phyloP scores from a whole-genome alignment of 92 coral and sea anemone species.

The Diadumene lineata region DNA sequence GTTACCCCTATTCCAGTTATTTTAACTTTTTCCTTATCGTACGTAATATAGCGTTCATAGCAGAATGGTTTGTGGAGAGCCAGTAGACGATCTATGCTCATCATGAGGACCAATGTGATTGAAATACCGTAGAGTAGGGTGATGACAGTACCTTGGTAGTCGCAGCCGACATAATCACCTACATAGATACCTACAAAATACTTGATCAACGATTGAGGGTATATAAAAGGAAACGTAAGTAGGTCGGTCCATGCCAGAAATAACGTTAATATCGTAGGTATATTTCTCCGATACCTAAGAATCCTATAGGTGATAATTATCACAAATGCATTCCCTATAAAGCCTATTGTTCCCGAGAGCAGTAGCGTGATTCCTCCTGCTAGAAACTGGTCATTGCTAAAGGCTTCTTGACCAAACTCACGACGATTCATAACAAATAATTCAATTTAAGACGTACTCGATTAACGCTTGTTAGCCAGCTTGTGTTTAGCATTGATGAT shows the following conservation, averaged over 20 bases:
- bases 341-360: conserved; percentile 65
- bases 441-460: background rate
- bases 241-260: conserved; percentile 84
- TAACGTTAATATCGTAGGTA: conserved; percentile 84
- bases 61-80: conserved; percentile 87
- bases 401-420: conserved; percentile 79
- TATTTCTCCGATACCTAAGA: conserved; percentile 77
- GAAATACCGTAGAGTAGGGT: conserved; percentile 71
- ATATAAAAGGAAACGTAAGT: conserved; percentile 71
- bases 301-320: conserved; percentile 72
- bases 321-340: conserved; percentile 74
- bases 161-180: conserved; percentile 83
- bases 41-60: conserved; percentile 69
- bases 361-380: conserved; percentile 84
- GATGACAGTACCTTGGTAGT: conserved; percentile 80
- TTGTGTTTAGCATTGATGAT: background rate
- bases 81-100: conserved; percentile 87
- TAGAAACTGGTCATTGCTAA: conserved; percentile 77
- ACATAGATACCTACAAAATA: conserved; percentile 73
- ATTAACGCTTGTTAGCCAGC: background rate
- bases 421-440: conserved; percentile 62
- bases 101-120: conserved; percentile 67
- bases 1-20: conserved; percentile 67
- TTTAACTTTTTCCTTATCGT: conserved; percentile 79
- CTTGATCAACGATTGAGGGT: conserved; percentile 83